Base-by-base conservation (phyloP, 2,113 vertebrate genomes). In the Zeus faber region DNA sequence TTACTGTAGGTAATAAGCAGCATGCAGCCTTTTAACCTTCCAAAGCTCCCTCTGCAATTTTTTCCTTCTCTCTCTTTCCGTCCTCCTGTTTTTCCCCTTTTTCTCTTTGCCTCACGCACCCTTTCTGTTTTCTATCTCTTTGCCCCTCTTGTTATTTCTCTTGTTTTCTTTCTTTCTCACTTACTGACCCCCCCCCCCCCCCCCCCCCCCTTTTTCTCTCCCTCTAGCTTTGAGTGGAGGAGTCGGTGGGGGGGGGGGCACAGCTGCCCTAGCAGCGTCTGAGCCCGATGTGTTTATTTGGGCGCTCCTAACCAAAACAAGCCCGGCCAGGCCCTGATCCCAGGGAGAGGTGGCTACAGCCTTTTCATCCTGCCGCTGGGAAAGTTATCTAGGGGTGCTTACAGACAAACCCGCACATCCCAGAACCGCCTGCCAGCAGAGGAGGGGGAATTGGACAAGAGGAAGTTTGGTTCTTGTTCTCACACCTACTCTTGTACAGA, bases 261-360 rank as follows among this genome's bases (percentile, higher is more conserved):
- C 83, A 85, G 80, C 79, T 85, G 79, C 70, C 74, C 73, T 80
- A 69, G 72, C 58, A 39, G 72, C 66, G 74, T 9, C 33, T 35
- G 33, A 35, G 33, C 78, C 79, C 43, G 41, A 64, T 57, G 64
- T 86, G 85, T 90, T 89, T 87, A 87, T 89, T 88, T 89, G 82
- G 79, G 73, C 81, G 88, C 82, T 76, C 70, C 72, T 66, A 86
- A 87, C 73, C 81, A 83, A 87, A 90, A 90, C 85, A 87, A 88
- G 79, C 83, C 84, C 66, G 67, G 69, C 72, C 70, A 77, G 78
- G 73, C 80, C 77, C 71, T 70, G 77, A 84, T 85, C 78, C 81
- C 69, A 35, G 33, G 33, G 33, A 13, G 10, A 3, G 33, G 7
- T 35, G 33, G 33, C 70, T 74, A 51, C 77, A 9, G 66, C 82